These are phyloP conservation scores for Microctenopoma stevenorrisi DNA, from an alignment of 2,797 vertebrate genomes.

Conservation along the genomic window DNA sequence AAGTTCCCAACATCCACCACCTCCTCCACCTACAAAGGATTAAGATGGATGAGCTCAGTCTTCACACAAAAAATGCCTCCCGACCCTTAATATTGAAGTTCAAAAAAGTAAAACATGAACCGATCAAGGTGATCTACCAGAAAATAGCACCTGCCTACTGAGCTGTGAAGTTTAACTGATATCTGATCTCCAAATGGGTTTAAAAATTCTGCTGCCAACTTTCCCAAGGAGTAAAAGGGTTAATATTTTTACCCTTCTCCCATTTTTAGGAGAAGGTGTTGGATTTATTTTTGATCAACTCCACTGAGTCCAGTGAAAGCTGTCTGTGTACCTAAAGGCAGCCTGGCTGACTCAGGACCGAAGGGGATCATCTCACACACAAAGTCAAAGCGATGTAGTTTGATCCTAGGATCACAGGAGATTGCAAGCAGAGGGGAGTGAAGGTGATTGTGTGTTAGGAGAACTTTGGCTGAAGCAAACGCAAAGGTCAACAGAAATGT, in stretches of 20 bases:
- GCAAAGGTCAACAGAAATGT: conserved; percentile 25
- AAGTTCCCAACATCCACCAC: conserved; percentile 94
- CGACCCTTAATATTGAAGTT: conserved; percentile 34
- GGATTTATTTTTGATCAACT: conserved; percentile 38
- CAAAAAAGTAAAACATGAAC: conserved; percentile 40
- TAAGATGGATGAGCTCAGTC: conserved; percentile 30
- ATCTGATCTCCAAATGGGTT: background rate
- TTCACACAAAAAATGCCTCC: conserved; percentile 36
- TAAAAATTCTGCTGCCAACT: background rate
- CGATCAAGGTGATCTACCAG: conserved; percentile 32
- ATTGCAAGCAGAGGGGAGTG: conserved; percentile 16
- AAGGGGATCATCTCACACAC: conserved; percentile 41
- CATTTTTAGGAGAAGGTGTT: conserved; percentile 36
- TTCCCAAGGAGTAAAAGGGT: conserved; percentile 18
- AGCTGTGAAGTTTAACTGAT: conserved; percentile 36
- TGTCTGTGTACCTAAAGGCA: conserved; percentile 35
- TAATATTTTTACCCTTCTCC: conserved; percentile 31
- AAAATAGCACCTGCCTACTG: conserved; percentile 46
- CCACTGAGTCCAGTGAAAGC: conserved; percentile 36
- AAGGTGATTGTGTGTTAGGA: conserved; percentile 1
- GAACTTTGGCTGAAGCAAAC: conserved; percentile 16
- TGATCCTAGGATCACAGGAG: conserved; percentile 56
- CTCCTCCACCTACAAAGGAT: conserved; percentile 91
- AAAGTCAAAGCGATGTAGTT: conserved; percentile 16
- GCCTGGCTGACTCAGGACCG: conserved; percentile 38